Evolutionary conservation across 2,888 invertebrate species (phyloP), one percentile per base, ranked within the genome.

Genomic region (Polia nebulosa): DNA sequence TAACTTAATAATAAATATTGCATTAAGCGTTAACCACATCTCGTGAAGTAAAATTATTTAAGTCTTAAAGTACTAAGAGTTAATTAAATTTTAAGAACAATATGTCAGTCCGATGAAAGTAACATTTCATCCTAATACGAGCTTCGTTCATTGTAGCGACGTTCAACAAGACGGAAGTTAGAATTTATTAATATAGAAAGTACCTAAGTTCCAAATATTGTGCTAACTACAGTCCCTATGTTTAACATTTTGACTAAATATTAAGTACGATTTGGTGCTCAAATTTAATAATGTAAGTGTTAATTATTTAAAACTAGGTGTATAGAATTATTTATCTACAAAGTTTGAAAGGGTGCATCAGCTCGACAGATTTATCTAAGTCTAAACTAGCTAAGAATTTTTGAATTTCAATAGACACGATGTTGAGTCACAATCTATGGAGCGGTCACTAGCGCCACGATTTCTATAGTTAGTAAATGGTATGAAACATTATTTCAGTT

Each of bases 191-290:
- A 85, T 77, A 85, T 85, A 88, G 83, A 88, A 88, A 80, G 85
- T 89, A 90, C 85, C 88, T 88, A 91, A 89, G 81, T 86, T 87
- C 89, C 87, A 88, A 90, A 89, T 85, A 89, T 90, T 90, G 88
- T 88, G 89, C 90, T 90, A 90, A 87, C 90, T 90, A 90, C 88
- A 87, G 72, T 86, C 76, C 85, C 87, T 89, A 91, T 83, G 78
- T 87, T 85, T 92, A 93, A 94, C 89, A 94, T 93, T 94, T 95
- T 95, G 92, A 93, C 94, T 95, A 95, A 95, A 93, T 92, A 94
- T 94, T 95, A 95, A 95, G 95, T 95, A 95, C 95, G 93, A 95
- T 95, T 95, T 95, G 95, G 95, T 95, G 95, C 95, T 95, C 95
- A 93, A 94, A 93, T 92, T 92, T 91, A 90, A 92, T 93, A 91